These are phyloP conservation scores for Clavelina lepadiformis DNA, from an alignment of 23 tunicate species.

Conservation along the genomic window DNA sequence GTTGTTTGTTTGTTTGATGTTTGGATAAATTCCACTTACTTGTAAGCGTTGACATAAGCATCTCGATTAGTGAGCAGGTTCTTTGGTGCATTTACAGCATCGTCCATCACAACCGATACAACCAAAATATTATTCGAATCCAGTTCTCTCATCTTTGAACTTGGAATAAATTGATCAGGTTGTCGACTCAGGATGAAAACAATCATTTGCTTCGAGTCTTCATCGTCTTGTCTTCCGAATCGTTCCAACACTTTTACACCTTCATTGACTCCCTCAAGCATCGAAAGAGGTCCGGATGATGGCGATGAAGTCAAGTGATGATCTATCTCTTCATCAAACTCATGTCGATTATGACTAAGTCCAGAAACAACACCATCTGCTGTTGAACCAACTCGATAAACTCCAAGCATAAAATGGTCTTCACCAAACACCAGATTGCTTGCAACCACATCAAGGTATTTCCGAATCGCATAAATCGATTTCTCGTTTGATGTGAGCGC, in stretches of 20 bases:
- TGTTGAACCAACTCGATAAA: constrained; percentile 16
- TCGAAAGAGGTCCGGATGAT: constrained; percentile 17
- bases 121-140: constrained; percentile 4
- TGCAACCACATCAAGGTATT: constrained; percentile 5
- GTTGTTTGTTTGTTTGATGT: too few relatives aligned
- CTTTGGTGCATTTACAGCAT: constrained; percentile 31
- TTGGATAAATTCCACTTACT: too few relatives aligned
- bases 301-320: constrained; percentile 3
- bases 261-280: constrained; percentile 6
- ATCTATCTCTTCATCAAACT: not conserved
- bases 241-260: constrained; percentile 6
- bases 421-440: constrained; percentile 8
- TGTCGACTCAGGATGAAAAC: constrained; percentile 40
- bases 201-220: constrained; percentile 15
- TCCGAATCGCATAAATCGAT: not conserved
- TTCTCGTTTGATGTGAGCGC: constrained; percentile 5
- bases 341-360: constrained; percentile 4
- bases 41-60: constrained; percentile 29
- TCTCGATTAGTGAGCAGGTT: not conserved
- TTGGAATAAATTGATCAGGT: not conserved
- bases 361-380: constrained; percentile 10
- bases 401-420: constrained; percentile 12
- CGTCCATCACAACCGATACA: constrained; percentile 15
- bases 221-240: constrained; percentile 1
- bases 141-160: not conserved